Percentiles rank a stretch among this genome's conserved stretches.
These are phyloP conservation scores for Panthera leo DNA, from an alignment of 2,113 vertebrate genomes.

Conservation along the genomic window DNA sequence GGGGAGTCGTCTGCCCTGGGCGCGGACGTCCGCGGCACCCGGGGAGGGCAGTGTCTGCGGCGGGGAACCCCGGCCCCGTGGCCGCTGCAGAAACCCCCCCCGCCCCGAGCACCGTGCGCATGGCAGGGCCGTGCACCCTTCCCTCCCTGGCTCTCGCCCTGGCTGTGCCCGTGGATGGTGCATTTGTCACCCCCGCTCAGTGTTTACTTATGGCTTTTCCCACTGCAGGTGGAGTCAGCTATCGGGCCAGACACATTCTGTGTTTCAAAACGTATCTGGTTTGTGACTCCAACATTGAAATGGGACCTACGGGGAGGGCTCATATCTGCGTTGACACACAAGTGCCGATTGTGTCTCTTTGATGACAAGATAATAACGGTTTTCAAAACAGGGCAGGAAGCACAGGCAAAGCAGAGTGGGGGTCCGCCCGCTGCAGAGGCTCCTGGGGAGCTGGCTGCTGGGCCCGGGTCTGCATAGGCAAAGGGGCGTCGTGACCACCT, in stretches of 20 bases:
- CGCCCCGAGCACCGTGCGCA: accelerated
- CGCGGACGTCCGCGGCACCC: accelerated
- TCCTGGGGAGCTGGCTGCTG: accelerated
- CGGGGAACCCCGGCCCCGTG: accelerated
- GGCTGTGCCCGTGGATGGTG: neutral
- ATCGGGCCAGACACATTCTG: slow-evolving; percentile 6
- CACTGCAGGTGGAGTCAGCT: neutral
- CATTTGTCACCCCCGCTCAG: neutral
- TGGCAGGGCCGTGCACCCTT: neutral
- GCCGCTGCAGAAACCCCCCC: neutral
- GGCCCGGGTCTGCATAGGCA: accelerated
- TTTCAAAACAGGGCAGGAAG: neutral
- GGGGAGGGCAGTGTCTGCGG: neutral
- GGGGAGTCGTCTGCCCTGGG: neutral
- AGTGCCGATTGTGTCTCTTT: neutral
- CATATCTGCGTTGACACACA: slow-evolving; percentile 46
- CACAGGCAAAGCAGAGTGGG: neutral
- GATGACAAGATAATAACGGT: neutral
- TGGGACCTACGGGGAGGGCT: neutral
- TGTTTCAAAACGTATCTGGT: neutral
- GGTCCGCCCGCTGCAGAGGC: neutral
- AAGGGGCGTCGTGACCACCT: accelerated
- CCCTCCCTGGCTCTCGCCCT: accelerated
- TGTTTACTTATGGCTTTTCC: slow-evolving; percentile 48
- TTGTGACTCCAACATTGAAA: neutral